Evolutionary conservation across 2,888 invertebrate genomes (phyloP), one percentile per base, ranked within the genome.

Genomic region (Caenorhabditis macrosperma): DNA sequence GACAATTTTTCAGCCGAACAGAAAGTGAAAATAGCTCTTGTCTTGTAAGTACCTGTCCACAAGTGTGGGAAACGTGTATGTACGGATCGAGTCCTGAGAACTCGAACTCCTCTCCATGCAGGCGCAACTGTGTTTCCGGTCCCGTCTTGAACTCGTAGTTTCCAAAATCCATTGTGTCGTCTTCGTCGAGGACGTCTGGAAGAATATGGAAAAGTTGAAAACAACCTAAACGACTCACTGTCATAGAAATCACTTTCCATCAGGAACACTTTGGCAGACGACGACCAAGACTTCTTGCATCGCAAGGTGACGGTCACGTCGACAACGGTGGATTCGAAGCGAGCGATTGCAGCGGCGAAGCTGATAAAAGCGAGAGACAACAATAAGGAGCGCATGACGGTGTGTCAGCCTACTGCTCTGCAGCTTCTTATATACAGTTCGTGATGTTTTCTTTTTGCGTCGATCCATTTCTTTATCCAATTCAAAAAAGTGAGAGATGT

Each of bases 61-160:
- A 80, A 6, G 24, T 0, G 35, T 80, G 66, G 12, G 1, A 20
- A 15, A 80, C 30, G 9, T 26, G 15, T 0, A 80, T 3, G 20
- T 80, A 80, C 9, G 80, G 80, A 7, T 66, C 66, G 3, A 80
- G 2, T 15, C 80, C 80, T 9, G 24, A 17, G 12, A 64, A 17
- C n/a, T 80, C 80, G 12, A 52, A 35, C 10, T 79, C 69, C n/a
- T 57, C 26, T 15, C 79, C 79, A 17, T 12, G 3, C 15, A 79
- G 33, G 0, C n/a, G 3, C 10, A 69, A 9, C 9, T 7, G 15
- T n/a, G 17, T 17, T 28, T 68, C 57, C 12, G 63, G 68, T 0
- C 22, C 15, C n/a, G 24, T n/a, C 0, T 28, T 35, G 10, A 67
- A 46, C 0, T 38, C 3, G 35, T 68, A 72, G 2, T 12, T 30